Evolutionary conservation across 2,888 invertebrate genomes (phyloP).

Genomic region (Amblyjoppa fuscipennis): DNA sequence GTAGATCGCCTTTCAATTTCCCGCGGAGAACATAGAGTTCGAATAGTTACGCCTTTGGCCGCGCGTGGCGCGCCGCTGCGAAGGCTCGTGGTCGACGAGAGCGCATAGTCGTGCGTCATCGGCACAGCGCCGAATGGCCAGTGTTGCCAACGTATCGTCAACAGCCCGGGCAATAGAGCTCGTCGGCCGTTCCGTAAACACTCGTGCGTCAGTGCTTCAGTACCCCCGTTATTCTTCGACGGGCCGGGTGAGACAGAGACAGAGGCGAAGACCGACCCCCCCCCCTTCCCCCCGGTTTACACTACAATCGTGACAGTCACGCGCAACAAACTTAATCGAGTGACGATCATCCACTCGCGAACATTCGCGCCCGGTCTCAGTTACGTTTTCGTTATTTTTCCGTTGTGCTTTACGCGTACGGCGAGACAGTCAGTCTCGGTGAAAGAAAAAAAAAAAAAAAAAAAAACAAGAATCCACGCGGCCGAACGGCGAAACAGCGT

Average conservation of each 20-base stretch:
- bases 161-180: constrained; percentile 59
- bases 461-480: neutral
- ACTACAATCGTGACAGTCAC: constrained; percentile 42
- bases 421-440: neutral
- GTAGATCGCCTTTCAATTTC: neutral
- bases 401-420: constrained; percentile 11
- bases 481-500: constrained; percentile 1
- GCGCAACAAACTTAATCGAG: constrained; percentile 28
- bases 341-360: neutral
- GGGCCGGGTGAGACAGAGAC: constrained; percentile 58
- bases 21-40: constrained; percentile 1
- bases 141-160: constrained; percentile 59
- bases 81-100: neutral
- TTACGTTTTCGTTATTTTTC: constrained; percentile 10
- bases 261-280: constrained; percentile 17
- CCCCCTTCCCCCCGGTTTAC: neutral
- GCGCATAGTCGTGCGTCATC: constrained; percentile 25
- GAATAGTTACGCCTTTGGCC: constrained; percentile 17
- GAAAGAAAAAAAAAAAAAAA: neutral
- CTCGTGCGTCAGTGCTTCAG: constrained; percentile 57
- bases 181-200: constrained; percentile 68
- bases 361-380: constrained; percentile 8
- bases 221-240: constrained; percentile 54
- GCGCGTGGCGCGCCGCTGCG: constrained; percentile 9
- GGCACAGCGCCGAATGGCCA: constrained; percentile 45